Conservation (phyloP, 2,113 vertebrate genomes). For the Semnornis frantzii region DNA sequence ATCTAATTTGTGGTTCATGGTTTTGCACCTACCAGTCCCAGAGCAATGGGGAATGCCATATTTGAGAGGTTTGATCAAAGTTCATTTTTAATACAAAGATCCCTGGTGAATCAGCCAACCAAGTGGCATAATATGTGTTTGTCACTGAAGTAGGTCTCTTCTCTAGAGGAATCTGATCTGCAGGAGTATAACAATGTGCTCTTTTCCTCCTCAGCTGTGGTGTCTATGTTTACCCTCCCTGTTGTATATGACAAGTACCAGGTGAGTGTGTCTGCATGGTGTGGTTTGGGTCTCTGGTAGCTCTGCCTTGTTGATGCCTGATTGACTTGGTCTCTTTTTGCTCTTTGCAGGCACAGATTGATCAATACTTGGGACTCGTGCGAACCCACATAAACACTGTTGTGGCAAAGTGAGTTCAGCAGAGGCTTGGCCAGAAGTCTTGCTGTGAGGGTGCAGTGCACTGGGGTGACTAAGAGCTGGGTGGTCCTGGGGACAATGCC, state of each 20-base stretch:
- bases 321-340: neutral
- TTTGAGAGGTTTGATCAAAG: constrained; percentile 7
- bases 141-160: constrained; percentile 23
- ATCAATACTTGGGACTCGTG: constrained; percentile 96
- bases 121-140: neutral
- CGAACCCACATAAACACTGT: constrained; percentile 94
- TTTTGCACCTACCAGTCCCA: neutral
- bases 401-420: constrained; percentile 92
- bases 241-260: constrained; percentile 99
- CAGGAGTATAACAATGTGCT: constrained; percentile 52
- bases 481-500: neutral
- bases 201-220: constrained; percentile 84
- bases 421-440: neutral
- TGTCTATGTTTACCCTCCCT: constrained; percentile 97
- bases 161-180: neutral
- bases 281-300: neutral
- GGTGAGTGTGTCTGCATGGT: constrained; percentile 73
- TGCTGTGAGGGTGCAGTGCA: neutral
- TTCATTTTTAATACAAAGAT: constrained; percentile 15
- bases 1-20: neutral
- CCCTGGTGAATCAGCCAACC: constrained; percentile 30
- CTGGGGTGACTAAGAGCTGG: neutral
- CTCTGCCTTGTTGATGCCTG: neutral
- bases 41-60: neutral
- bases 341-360: constrained; percentile 90